These are phyloP conservation scores for Hypsopygia costalis DNA, from an alignment of 2,888 invertebrate genomes.

Conservation along the genomic window DNA sequence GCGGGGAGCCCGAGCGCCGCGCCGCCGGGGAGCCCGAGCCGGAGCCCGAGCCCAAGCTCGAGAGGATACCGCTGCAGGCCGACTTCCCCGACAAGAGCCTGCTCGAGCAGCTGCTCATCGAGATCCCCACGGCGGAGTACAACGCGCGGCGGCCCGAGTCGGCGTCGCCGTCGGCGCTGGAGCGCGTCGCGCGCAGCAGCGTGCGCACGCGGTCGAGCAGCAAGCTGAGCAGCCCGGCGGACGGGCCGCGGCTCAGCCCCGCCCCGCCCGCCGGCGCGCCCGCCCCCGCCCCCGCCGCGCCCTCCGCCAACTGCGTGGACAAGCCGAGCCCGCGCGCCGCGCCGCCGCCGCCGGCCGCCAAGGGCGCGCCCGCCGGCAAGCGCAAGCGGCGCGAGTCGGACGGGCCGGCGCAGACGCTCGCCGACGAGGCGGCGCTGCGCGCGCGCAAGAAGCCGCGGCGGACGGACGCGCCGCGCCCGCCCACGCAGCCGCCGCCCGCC, in stretches of 20 bases:
- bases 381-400: constrained; percentile 90
- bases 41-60: constrained; percentile 46
- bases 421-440: constrained; percentile 75
- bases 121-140: constrained; percentile 85
- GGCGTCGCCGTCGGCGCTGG: constrained; percentile 68
- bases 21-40: constrained; percentile 25
- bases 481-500: constrained; percentile 62
- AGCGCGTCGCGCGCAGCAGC: constrained; percentile 69
- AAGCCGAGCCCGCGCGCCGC: constrained; percentile 50
- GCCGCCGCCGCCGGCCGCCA: constrained; percentile 56
- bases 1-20: constrained; percentile 43
- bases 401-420: constrained; percentile 83
- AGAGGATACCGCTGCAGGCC: constrained; percentile 63
- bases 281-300: constrained; percentile 67
- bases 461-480: constrained; percentile 6
- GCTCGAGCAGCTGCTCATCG: constrained; percentile 90
- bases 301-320: constrained; percentile 49
- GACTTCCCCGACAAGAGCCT: constrained; percentile 81
- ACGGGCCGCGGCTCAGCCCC: constrained; percentile 69
- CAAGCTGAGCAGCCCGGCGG: constrained; percentile 84
- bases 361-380: constrained; percentile 75
- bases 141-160: constrained; percentile 70
- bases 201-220: constrained; percentile 85
- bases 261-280: constrained; percentile 48
- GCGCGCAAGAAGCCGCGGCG: constrained; percentile 63